These are phyloP conservation scores for Trichonephila clavipes DNA, from an alignment of 1,140 invertebrate species.

Conservation along the genomic window DNA sequence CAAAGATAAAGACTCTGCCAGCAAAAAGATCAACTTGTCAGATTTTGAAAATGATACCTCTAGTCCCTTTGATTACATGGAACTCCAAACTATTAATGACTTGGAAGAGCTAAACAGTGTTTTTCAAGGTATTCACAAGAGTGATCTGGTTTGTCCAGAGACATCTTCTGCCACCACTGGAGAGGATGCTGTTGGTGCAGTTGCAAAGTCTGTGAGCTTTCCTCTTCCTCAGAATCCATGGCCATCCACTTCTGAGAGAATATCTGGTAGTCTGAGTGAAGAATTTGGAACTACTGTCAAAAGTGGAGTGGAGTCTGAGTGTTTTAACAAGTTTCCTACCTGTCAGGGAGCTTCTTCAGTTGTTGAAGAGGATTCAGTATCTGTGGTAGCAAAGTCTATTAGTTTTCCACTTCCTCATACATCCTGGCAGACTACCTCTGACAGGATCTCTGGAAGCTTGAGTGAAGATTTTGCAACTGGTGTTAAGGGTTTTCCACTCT, in stretches of 20 bases:
- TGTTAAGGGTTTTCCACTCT: not conserved
- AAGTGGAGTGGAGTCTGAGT: not conserved
- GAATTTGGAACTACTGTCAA: constrained; percentile 8
- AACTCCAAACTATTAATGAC: constrained; percentile 94
- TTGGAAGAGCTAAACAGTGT: constrained; percentile 90
- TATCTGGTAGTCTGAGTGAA: constrained; percentile 33
- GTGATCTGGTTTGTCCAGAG: not conserved
- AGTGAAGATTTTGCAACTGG: not conserved
- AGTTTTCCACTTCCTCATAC: constrained; percentile 58
- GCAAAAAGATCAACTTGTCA: constrained; percentile 72
- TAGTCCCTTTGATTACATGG: constrained; percentile 94
- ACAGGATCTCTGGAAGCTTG: not conserved
- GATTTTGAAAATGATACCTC: constrained; percentile 94
- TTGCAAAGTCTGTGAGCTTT: constrained; percentile 71
- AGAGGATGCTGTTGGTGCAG: not conserved
- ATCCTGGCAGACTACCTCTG: not conserved
- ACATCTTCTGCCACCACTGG: not conserved
- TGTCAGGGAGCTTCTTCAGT: not conserved
- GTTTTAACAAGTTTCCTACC: not conserved
- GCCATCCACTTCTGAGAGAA: constrained; percentile 13
- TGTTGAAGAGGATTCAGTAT: not conserved
- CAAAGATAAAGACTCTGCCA: constrained; percentile 81
- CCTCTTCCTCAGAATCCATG: constrained; percentile 48
- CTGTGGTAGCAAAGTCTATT: constrained; percentile 46
- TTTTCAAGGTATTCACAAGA: constrained; percentile 72